phyloP scores from a whole-genome alignment of 2,113 vertebrate species.

The Furnarius figulus region DNA sequence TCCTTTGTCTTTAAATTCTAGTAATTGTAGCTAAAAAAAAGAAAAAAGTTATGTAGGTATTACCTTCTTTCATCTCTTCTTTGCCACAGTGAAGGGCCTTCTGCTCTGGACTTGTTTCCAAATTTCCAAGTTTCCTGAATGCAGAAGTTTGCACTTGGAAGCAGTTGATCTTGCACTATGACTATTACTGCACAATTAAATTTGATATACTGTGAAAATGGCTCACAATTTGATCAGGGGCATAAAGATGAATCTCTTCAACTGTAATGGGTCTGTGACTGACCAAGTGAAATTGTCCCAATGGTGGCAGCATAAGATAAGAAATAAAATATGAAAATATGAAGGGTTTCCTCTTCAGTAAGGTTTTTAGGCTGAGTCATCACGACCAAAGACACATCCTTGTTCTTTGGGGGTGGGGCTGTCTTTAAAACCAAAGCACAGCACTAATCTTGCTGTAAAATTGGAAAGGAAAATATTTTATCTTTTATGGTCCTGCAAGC shows the following conservation, averaged over 20 bases:
- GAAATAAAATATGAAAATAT: neutral
- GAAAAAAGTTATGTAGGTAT: neutral
- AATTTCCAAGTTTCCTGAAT: neutral
- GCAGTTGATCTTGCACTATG: neutral
- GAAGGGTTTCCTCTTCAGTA: neutral
- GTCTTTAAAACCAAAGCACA: neutral
- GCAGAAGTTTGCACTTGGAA: neutral
- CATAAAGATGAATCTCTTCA: neutral
- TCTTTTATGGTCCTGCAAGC: neutral
- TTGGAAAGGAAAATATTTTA: neutral
- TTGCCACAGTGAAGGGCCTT: neutral
- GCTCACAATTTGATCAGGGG: neutral
- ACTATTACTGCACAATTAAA: neutral
- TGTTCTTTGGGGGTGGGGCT: neutral
- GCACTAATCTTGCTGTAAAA: neutral
- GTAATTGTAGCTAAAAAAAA: neutral
- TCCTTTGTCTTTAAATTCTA: neutral
- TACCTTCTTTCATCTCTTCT: neutral
- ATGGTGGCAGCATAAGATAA: conserved; percentile 75
- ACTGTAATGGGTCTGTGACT: neutral
- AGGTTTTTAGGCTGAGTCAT: conserved; percentile 30
- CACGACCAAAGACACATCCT: neutral
- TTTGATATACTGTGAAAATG: neutral
- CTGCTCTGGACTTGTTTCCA: neutral
- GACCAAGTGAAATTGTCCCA: conserved; percentile 43